Percentiles rank a stretch among this genome's conserved stretches.
phyloP scores from a whole-genome alignment of 2,888 invertebrate species.

The Pandemis cinnamomeana region DNA sequence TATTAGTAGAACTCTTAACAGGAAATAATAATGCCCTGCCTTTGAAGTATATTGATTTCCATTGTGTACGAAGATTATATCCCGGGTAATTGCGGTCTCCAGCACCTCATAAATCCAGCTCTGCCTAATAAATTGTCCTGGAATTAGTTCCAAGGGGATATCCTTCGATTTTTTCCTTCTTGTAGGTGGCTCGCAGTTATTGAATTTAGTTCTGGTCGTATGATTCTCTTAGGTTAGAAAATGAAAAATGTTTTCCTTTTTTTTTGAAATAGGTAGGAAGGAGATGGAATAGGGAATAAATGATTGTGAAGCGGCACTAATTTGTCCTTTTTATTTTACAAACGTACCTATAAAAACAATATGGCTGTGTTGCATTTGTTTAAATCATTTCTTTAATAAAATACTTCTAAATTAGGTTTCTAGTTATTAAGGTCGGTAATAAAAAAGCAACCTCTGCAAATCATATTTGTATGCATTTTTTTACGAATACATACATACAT shows the following conservation, averaged over 20 bases:
- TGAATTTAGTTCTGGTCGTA: neutral
- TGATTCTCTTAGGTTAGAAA: neutral
- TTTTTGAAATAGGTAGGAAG: neutral
- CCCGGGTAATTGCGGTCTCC: conserved; percentile 31
- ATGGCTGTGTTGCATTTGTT: too few species aligned
- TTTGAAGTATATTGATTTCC: conserved; percentile 34
- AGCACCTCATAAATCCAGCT: conserved; percentile 40
- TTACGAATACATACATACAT: too few species aligned
- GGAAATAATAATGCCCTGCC: conserved; percentile 27
- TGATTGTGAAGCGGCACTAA: too few species aligned
- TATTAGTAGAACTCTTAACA: neutral
- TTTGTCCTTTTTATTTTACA: too few species aligned
- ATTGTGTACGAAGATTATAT: conserved; percentile 38
- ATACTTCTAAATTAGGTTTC: too few species aligned
- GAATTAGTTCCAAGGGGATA: conserved; percentile 21
- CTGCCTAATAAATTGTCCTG: conserved; percentile 37
- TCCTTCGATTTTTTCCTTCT: conserved; percentile 18
- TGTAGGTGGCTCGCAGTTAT: neutral
- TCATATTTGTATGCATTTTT: too few species aligned
- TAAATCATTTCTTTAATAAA: too few species aligned
- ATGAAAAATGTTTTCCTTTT: neutral
- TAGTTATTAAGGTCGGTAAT: too few species aligned
- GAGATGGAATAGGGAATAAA: too few species aligned
- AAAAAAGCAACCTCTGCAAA: too few species aligned
- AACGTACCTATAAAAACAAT: too few species aligned